Evolutionary conservation across 2,797 vertebrate genomes (phyloP), one percentile per base, ranked within the genome.

Genomic region (Megaceryle alcyon): DNA sequence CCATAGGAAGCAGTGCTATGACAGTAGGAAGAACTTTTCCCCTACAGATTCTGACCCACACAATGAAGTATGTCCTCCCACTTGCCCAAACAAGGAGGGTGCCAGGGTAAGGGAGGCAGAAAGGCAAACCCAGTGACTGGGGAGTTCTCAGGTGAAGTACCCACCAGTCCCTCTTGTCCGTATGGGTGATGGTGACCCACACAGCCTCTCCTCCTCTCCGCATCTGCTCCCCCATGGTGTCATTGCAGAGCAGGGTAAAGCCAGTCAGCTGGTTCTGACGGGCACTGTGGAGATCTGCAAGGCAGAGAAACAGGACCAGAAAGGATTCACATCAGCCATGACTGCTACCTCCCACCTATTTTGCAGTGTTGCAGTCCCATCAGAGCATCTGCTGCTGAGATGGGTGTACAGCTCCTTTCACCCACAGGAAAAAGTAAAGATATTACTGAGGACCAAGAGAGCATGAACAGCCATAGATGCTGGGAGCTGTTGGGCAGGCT

Each of bases 161-260:
- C 86, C 92, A 99, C 99, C 98, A 98, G 94, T 97, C 97, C 43
- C 97, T 99, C 97, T 97, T 99, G 59, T 98, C 98, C 82, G 97
- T 98, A 93, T 99, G 98, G 49, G 98, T 96, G 35, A 99, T 97
- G 82, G 98, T 98, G 89, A 99, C 98, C 18, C 86, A 78, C 69
- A 99, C 94, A 0, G 97, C 90, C 31, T 99, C 99, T 66, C 99
- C 99, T 60, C 99, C 99, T 51, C 87, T 95, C 5, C 94, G 86
- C 98, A 99, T 85, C 95, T 51, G 97, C 91, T 99, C 98, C 51
- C 99, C 99, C 0, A 85, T 61, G 0, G 98, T 86, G 84, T 99
- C 98, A 80, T 98, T 97, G 92, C 98, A 99, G 70, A 99, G 92
- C 94, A 99, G 94, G 29, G 97, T 98, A 97, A 99, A 99, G 77